Conservation (phyloP, 2,113 vertebrate genomes). For the Muntiacus muntjak region DNA sequence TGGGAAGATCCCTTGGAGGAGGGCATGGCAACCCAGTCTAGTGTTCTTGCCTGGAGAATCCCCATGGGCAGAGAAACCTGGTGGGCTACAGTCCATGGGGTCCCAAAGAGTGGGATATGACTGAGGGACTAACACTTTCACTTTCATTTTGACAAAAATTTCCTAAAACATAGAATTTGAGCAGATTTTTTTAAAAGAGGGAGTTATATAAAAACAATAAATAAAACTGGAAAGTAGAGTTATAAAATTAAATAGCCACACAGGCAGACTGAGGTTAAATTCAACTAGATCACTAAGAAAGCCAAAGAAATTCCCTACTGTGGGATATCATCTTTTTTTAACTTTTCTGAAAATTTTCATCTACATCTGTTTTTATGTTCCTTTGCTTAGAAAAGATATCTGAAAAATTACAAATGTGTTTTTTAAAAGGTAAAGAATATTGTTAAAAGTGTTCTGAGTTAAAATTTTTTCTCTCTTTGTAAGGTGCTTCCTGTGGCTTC, state of each 20-base stretch:
- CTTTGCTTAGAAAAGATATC: background rate
- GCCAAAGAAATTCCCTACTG: background rate
- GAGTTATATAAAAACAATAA: background rate
- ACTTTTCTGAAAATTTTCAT: background rate
- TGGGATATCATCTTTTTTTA: background rate
- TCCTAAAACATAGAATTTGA: background rate
- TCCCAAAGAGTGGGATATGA: background rate
- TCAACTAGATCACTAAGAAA: background rate
- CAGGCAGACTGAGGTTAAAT: background rate
- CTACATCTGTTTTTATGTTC: background rate
- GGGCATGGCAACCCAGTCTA: background rate
- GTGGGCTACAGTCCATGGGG: background rate
- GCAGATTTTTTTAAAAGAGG: background rate
- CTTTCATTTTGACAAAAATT: background rate
- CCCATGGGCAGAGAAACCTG: background rate
- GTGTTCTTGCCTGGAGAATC: background rate
- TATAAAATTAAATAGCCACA: background rate
- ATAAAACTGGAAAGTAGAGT: background rate
- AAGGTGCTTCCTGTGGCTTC: background rate
- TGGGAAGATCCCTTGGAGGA: background rate
- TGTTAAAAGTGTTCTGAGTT: background rate
- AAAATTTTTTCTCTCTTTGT: background rate
- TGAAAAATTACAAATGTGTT: background rate
- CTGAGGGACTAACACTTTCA: background rate
- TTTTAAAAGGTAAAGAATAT: background rate